These are phyloP conservation scores for Archips xylosteana DNA, from an alignment of 2,888 invertebrate genomes.

Conservation along the genomic window DNA sequence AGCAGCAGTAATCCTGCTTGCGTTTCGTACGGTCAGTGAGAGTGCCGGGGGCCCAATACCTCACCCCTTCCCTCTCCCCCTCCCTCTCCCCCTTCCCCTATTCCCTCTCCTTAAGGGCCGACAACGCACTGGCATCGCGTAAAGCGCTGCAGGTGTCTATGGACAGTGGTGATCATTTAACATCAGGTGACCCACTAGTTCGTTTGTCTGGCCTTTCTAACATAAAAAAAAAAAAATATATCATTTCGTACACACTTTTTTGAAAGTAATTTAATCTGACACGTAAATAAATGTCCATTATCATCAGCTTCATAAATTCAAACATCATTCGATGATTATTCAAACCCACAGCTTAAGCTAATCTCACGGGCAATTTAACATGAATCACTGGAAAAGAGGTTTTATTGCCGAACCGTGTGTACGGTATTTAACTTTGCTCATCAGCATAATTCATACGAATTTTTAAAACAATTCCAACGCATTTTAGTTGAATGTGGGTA, in stretches of 20 bases:
- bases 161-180: too few relatives aligned
- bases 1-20: too few relatives aligned
- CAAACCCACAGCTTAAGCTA: conserved; percentile 49
- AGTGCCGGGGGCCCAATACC: too few relatives aligned
- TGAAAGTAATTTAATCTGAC: conserved; percentile 11
- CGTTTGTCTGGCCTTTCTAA: too few relatives aligned
- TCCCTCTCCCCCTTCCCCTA: too few relatives aligned
- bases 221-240: too few relatives aligned
- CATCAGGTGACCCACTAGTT: too few relatives aligned
- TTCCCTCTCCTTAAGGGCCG: too few relatives aligned
- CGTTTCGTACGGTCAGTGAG: too few relatives aligned
- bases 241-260: not conserved
- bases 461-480: conserved; percentile 63
- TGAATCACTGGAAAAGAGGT: conserved; percentile 62
- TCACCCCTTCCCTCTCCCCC: too few relatives aligned
- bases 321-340: conserved; percentile 27
- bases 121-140: too few relatives aligned
- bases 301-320: conserved; percentile 24
- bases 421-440: conserved; percentile 63
- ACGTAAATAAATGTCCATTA: conserved; percentile 30
- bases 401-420: conserved; percentile 63
- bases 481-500: conserved; percentile 60
- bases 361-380: conserved; percentile 75
- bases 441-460: conserved; percentile 73
- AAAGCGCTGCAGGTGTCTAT: too few relatives aligned